Evolutionary conservation across 2,797 vertebrate species (phyloP), one percentile per base, ranked within the genome.

Genomic region (Chanos chanos): DNA sequence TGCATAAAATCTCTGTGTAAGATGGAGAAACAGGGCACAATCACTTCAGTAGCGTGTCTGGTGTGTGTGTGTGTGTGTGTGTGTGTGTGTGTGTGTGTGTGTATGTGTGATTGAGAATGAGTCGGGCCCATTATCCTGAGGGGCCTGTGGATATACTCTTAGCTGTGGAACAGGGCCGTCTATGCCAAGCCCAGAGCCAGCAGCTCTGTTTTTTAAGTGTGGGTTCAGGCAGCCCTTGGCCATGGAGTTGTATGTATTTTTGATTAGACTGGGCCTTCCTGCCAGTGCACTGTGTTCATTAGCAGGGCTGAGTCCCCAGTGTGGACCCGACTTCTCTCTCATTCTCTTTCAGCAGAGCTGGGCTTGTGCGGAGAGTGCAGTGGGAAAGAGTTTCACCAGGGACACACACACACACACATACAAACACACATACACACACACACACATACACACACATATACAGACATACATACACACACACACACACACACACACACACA

Each of bases 221-320:
- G 55, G 76, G 70, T 75, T 69, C 71, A 71, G 69, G 66, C 61
- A 70, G 75, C 74, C 70, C 78, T 81, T 75, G 81, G 67, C 77
- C 53, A 65, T 74, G 74, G 71, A 44, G 60, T 68, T 70, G 78
- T 78, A 78, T 82, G 84, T 81, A 84, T 84, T 86, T 87, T 84
- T 85, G 80, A 88, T 89, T 84, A 85, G 84, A 83, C 81, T 67
- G 78, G 65, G 83, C 83, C 85, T 70, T 69, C 64, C 66, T 81
- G 84, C 84, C 83, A 89, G 82, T 79, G 83, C 70, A 78, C 82
- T 78, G 81, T 86, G 86, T 87, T 89, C 83, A 91, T 90, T 89
- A 91, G 85, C 81, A 89, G 83, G 83, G 85, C 79, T 83, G 80
- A 59, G 74, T 86, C 87, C 86, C 86, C 39, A 13, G 86, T 82